Conservation (phyloP, 2,797 vertebrate species). For the Rhabdophis nuchalis region DNA sequence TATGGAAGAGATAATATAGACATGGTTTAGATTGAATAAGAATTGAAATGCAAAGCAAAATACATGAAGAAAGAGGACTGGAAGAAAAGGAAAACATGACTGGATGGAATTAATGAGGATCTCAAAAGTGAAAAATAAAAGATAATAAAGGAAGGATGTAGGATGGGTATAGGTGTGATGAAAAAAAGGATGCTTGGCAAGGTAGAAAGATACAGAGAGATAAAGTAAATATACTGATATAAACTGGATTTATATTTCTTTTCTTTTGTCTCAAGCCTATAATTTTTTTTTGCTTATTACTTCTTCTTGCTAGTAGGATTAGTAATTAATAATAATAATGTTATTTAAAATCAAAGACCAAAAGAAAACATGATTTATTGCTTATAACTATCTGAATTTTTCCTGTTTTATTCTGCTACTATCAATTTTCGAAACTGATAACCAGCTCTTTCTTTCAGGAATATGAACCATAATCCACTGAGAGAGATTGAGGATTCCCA, state of each 20-base stretch:
- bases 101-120: neutral
- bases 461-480: slow-evolving; percentile 63
- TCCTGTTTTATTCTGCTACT: neutral
- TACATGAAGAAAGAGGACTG: neutral
- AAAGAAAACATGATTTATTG: neutral
- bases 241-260: neutral
- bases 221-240: neutral
- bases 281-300: neutral
- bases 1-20: neutral
- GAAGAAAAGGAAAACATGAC: neutral
- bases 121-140: neutral
- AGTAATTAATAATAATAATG: neutral
- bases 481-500: slow-evolving; percentile 43
- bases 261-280: neutral
- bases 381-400: neutral
- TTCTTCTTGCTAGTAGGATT: neutral
- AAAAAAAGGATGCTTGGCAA: neutral
- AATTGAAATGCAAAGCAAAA: neutral
- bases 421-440: neutral
- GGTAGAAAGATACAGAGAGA: neutral
- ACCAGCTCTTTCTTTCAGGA: slow-evolving; percentile 46
- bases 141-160: neutral
- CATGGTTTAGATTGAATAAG: neutral
- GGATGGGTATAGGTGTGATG: neutral
- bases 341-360: neutral